Conservation (phyloP, 2,113 vertebrate species). For the Atlantisia rogersi region DNA sequence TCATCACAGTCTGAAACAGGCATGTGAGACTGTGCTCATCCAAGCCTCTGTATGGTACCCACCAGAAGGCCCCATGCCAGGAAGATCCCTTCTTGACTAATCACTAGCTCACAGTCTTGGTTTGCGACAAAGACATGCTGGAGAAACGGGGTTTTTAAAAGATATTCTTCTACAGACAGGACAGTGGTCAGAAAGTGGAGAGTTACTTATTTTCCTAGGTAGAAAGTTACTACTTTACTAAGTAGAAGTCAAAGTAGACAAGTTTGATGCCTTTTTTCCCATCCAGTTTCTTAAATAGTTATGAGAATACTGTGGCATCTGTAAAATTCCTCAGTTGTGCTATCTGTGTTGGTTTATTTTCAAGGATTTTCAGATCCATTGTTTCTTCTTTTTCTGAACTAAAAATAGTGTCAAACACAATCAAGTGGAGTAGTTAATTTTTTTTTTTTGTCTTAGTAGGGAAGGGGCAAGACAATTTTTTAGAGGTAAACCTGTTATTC, state of each 20-base stretch:
- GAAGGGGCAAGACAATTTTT: not conserved
- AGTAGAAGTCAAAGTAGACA: not conserved
- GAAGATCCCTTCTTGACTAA: constrained; percentile 32
- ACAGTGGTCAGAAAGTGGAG: not conserved
- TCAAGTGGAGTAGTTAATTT: not conserved
- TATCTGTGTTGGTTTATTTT: not conserved
- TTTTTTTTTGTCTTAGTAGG: not conserved
- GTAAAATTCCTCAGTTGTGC: not conserved
- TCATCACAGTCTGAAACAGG: constrained; percentile 24
- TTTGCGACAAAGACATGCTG: not conserved
- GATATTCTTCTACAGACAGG: not conserved
- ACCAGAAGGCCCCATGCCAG: not conserved
- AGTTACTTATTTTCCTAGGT: not conserved
- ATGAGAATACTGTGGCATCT: not conserved
- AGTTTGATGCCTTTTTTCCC: not conserved
- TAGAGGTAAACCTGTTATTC: not conserved
- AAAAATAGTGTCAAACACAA: not conserved
- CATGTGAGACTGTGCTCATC: constrained; percentile 42
- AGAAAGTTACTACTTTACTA: not conserved
- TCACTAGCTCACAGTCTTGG: not conserved
- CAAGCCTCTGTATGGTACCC: not conserved
- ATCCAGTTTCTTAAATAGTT: not conserved
- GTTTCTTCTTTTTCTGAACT: not conserved
- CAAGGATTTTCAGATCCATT: not conserved
- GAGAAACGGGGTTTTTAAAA: not conserved